phyloP scores from a whole-genome alignment of 2,888 invertebrate species.

The Cataglyphis livida region DNA sequence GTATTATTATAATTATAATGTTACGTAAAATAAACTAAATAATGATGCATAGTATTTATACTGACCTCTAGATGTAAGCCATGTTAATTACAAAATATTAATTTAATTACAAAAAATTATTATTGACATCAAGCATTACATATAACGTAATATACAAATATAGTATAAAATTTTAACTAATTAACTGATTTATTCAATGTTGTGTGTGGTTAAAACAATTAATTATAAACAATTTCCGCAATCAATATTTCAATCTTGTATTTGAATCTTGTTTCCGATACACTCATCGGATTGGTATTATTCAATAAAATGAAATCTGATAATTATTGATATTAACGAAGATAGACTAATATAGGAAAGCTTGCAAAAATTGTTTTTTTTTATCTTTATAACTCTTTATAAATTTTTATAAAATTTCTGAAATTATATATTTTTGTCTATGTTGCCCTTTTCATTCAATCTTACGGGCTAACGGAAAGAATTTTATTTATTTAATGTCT shows the following conservation, averaged over 20 bases:
- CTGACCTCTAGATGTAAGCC: not conserved
- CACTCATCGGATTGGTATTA: not conserved
- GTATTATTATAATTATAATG: not conserved
- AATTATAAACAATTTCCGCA: slow-evolving; percentile 1
- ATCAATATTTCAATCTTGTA: not conserved
- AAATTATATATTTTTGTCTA: not conserved
- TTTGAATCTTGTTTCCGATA: slow-evolving; percentile 4
- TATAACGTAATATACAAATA: not conserved
- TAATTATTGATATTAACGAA: slow-evolving; percentile 18
- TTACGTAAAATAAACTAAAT: not conserved
- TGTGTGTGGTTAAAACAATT: not conserved
- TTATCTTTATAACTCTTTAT: no score
- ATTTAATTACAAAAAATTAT: slow-evolving; percentile 11
- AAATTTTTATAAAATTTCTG: slow-evolving; percentile 1
- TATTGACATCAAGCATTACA: slow-evolving; percentile 7
- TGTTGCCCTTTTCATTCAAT: not conserved
- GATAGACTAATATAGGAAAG: not conserved
- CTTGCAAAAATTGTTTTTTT: not conserved
- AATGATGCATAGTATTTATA: not conserved
- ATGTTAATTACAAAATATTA: slow-evolving; percentile 9
- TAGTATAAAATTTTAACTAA: slow-evolving; percentile 22
- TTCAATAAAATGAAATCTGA: slow-evolving; percentile 12
- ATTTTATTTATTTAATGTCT: slow-evolving; percentile 25
- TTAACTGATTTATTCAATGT: slow-evolving; percentile 1
- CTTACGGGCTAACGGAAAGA: not conserved